Evolutionary conservation across 2,888 invertebrate genomes (phyloP), one percentile per base, ranked within the genome.

Genomic region (Drosophila seclusa): DNA sequence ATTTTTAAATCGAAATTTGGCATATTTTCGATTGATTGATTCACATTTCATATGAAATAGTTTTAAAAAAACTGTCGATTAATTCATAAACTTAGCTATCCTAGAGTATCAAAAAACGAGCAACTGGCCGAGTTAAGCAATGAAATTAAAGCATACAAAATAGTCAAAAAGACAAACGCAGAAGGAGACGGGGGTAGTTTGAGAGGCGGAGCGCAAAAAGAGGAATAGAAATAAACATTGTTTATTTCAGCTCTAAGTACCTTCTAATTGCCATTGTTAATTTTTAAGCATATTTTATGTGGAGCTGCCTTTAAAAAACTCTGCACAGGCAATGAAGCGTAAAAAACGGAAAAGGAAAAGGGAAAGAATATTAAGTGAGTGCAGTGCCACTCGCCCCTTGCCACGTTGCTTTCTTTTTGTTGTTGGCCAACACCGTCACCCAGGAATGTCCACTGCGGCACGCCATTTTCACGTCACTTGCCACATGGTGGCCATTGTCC

Each of bases 241-340:
- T 60, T 57, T 65, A 66, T 61, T 64, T 57, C 70, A 50, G 66
- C 80, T 80, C 78, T 65, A 82, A 82, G 82, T 76, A 76, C 68
- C 62, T 40, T 71, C 73, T 86, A 85, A 86, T 87, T 86, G 87
- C 82, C 80, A 58, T 74, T 83, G 85, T 85, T 83, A 76, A 82
- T 85, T 81, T 76, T 79, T 61, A 55, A 76, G 75, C 70, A 82
- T 76, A 74, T 82, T 83, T 78, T 68, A 78, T 60, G 49, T 16
- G 18, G 40, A 18, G 69, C 50, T 50, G 58, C 40, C 68, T 64
- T 78, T 72, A 75, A 77, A 68, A 34, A 54, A 61, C 66, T 32
- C 60, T 59, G 61, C 34, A 4, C 68, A 50, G 63, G 78, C 78
- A 86, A 87, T 87, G 85, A 72, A 83, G 85, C 87, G 83, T 73